Percentiles rank a stretch among this genome's conserved stretches.
phyloP scores from a whole-genome alignment of 2,113 vertebrate species.

The Odocoileus hemionus region DNA sequence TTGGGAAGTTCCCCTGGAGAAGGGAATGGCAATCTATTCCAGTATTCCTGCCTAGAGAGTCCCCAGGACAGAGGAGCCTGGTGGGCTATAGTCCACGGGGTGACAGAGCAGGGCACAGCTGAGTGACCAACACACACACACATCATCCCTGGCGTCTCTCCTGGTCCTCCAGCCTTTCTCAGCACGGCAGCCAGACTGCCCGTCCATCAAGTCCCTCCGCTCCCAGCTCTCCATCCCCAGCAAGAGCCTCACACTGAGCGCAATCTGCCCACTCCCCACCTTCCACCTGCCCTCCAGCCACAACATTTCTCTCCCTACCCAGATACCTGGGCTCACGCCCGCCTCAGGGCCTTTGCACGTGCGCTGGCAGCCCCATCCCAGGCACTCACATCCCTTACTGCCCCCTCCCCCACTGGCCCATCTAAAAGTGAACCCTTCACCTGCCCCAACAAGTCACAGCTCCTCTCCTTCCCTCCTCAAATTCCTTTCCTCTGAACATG shows the following conservation, averaged over 20 bases:
- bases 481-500: neutral
- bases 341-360: neutral
- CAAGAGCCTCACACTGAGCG: fast-evolving
- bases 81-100: neutral
- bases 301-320: neutral
- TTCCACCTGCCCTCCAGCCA: neutral
- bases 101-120: neutral
- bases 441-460: neutral
- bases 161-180: neutral
- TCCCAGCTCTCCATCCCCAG: neutral
- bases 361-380: neutral
- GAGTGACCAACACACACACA: neutral
- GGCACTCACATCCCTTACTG: fast-evolving
- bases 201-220: neutral
- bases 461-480: neutral
- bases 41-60: neutral
- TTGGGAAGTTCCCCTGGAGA: neutral
- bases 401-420: neutral
- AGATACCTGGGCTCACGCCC: fast-evolving
- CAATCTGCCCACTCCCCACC: neutral
- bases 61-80: neutral
- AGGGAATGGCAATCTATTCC: neutral
- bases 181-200: neutral
- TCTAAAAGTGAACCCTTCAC: neutral
- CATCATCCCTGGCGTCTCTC: neutral